phyloP scores from a whole-genome alignment of 2,888 invertebrate genomes.

The Bugulina stolonifera region DNA sequence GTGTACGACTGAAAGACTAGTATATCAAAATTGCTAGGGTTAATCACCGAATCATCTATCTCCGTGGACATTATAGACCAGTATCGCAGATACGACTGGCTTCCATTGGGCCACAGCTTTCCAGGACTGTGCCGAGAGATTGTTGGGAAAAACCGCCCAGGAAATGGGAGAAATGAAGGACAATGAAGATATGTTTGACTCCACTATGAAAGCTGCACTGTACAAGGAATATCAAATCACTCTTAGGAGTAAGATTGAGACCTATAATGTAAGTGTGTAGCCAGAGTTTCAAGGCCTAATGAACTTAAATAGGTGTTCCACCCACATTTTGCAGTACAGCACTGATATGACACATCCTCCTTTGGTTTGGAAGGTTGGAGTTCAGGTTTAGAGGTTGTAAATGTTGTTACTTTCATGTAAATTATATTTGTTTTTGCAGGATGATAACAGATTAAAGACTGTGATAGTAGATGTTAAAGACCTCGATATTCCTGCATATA shows the following conservation, averaged over 20 bases:
- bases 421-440: constrained; percentile 57
- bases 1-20: too few species aligned
- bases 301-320: too few species aligned
- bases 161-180: constrained; percentile 63
- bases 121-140: constrained; percentile 57
- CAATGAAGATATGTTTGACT: constrained; percentile 64
- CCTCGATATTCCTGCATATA: constrained; percentile 71
- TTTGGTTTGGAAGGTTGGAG: too few species aligned
- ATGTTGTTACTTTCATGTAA: not conserved
- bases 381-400: too few species aligned
- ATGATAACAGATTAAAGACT: constrained; percentile 73
- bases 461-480: constrained; percentile 66
- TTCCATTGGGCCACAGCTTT: constrained; percentile 88
- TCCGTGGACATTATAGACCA: constrained; percentile 59
- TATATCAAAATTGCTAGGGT: too few species aligned
- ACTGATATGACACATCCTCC: too few species aligned
- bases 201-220: constrained; percentile 67
- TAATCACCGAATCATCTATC: too few species aligned
- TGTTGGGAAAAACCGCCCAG: constrained; percentile 42
- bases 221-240: constrained; percentile 78
- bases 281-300: too few species aligned
- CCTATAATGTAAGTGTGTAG: constrained; percentile 67
- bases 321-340: too few species aligned
- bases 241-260: constrained; percentile 81
- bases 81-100: constrained; percentile 78